Base-by-base conservation (phyloP, 2,888 invertebrate species). In the Theodoxus fluviatilis region DNA sequence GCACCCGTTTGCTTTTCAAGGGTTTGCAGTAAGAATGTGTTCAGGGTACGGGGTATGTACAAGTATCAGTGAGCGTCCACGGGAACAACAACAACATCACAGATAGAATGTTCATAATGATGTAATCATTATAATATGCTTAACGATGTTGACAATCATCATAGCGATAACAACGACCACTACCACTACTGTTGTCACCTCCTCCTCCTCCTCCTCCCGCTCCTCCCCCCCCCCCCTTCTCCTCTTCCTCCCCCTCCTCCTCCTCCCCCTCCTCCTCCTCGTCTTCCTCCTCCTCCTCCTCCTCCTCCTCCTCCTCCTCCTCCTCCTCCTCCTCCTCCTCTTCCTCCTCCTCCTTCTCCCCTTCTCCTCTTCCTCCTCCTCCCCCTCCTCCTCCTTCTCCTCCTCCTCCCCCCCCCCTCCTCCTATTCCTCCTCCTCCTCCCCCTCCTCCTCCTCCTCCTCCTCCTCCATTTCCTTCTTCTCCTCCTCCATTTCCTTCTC, bases 291-390 rank as follows among this genome's bases (percentile, higher is more conserved):
- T 22, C n/a, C 35, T 63, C 66, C 31, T 40, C n/a, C 64, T 64
- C 33, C 43, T 40, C n/a, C 43, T 40, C n/a, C 64, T 40, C n/a
- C 64, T 37, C 43, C 28, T 22, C 31, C 40, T 40, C 40, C 31
- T 28, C 31, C 40, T 40, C 28, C 31, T 47, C 31, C 28, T 40
- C 40, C 43, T 28, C n/a, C 9, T 15, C 40, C 49, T 49, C 49
- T 18, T 38, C 40, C 43, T 66, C 47, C 33, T 18, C 43, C 43
- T 66, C n/a, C n/a, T 33, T 66, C 38, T 66, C 47, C 33, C 4
- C 25, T 22, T 22, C 37, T n/a, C 35, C 22, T 22, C n/a, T 22
- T 63, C 66, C 31, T 40, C n/a, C 64, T 64, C 33, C 43, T 40
- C n/a, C 43, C 28, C n/a, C 64, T 40, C n/a, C 64, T 37, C 43